A percentile compares a stretch with the other conserved stretches of the same genome.
These are phyloP conservation scores for Epinephelus lanceolatus DNA, from an alignment of 2,113 vertebrate genomes.

Conservation along the genomic window DNA sequence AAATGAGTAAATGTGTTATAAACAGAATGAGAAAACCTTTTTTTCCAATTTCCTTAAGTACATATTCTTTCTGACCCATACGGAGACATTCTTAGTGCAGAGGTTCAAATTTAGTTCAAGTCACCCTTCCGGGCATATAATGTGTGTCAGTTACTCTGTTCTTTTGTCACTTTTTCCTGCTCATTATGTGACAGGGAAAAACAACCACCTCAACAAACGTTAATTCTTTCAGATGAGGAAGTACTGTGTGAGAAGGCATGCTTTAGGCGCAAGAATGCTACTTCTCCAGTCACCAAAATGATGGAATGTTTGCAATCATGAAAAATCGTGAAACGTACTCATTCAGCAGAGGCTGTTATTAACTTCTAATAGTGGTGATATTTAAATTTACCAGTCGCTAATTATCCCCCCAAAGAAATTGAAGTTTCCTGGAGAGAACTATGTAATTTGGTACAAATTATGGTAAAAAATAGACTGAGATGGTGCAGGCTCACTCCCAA, in stretches of 20 bases:
- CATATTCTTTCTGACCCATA: slow-evolving; percentile 21
- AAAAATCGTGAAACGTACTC: not conserved
- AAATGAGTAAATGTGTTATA: not conserved
- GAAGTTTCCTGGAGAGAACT: not conserved
- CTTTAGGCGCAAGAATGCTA: not conserved
- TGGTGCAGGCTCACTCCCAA: no score
- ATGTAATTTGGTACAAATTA: not conserved
- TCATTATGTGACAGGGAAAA: not conserved
- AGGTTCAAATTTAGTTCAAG: slow-evolving; percentile 29
- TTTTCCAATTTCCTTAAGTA: not conserved
- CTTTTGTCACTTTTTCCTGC: not conserved
- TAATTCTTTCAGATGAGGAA: no score
- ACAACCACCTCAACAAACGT: not conserved
- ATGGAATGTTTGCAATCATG: slow-evolving; percentile 9
- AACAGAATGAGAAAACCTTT: not conserved
- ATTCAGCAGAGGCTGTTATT: not conserved
- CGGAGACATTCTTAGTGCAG: not conserved
- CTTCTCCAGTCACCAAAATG: not conserved
- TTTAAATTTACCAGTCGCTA: not conserved
- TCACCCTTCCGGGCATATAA: not conserved
- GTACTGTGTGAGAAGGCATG: not conserved
- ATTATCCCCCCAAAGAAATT: no score
- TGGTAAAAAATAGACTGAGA: not conserved
- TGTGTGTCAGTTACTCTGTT: not conserved
- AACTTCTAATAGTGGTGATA: not conserved